phyloP scores from a whole-genome alignment of 2,797 vertebrate species.

The Coluber constrictor region DNA sequence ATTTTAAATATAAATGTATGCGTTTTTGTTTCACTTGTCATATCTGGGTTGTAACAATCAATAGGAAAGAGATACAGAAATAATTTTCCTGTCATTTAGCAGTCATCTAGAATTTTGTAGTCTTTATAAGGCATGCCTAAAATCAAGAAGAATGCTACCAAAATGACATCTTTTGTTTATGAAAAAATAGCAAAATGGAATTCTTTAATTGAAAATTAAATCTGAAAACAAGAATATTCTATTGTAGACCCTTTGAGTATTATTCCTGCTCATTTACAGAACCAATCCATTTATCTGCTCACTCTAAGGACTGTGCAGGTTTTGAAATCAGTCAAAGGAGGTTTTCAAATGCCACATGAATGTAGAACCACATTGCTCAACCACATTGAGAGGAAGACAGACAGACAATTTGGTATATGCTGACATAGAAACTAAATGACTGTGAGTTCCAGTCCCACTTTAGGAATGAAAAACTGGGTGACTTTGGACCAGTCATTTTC shows the following conservation, averaged over 20 bases:
- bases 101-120: not conserved
- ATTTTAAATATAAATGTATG: not conserved
- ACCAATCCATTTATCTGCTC: conserved; percentile 42
- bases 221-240: conserved; percentile 47
- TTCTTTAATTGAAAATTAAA: conserved; percentile 19
- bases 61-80: not conserved
- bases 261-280: conserved; percentile 49
- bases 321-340: not conserved
- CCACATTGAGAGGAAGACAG: too few relatives aligned
- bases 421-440: too few relatives aligned
- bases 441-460: too few relatives aligned
- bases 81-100: not conserved
- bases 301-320: not conserved
- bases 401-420: too few relatives aligned
- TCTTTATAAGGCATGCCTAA: not conserved
- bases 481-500: too few relatives aligned
- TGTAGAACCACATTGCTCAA: not conserved
- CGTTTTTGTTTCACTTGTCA: not conserved
- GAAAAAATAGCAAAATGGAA: conserved; percentile 21
- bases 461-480: too few relatives aligned
- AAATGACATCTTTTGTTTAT: conserved; percentile 11
- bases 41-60: not conserved
- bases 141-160: conserved; percentile 3
- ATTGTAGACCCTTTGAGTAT: conserved; percentile 45
- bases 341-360: not conserved